phyloP scores from a whole-genome alignment of 92 coral and sea anemone genomes.

The Bergia sp. region DNA sequence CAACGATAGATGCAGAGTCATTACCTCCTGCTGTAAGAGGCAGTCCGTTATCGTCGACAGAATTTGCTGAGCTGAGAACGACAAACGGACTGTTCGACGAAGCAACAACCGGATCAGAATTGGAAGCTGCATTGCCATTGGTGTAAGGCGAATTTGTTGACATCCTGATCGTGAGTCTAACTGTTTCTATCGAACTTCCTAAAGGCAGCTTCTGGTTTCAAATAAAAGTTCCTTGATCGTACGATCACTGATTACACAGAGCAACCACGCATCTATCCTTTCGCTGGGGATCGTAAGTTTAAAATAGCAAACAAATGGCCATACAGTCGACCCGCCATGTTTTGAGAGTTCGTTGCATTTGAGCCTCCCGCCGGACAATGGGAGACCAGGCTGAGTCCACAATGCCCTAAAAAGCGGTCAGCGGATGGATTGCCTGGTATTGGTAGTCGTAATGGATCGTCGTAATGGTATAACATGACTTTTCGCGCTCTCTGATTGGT shows the following conservation, averaged over 20 bases:
- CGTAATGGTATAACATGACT: too few relatives aligned
- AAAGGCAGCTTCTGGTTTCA: neutral
- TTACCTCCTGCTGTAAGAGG: neutral
- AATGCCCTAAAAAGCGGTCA: too few relatives aligned
- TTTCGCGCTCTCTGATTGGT: too few relatives aligned
- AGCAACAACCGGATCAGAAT: slow-evolving; percentile 16
- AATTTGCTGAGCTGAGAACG: neutral
- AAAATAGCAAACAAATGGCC: neutral
- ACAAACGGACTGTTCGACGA: neutral
- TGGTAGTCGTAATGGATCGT: too few relatives aligned
- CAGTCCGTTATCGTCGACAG: neutral
- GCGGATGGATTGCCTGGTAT: too few relatives aligned
- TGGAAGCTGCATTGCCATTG: too few relatives aligned
- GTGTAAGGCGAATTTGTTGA: neutral
- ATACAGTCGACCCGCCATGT: slow-evolving; percentile 17
- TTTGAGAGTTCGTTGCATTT: slow-evolving; percentile 37
- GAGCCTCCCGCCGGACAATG: slow-evolving; percentile 48
- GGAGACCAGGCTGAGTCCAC: slow-evolving; percentile 22
- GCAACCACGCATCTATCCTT: neutral
- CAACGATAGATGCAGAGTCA: neutral
- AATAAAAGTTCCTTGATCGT: neutral
- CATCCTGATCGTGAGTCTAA: neutral
- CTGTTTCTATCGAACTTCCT: neutral
- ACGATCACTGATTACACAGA: neutral
- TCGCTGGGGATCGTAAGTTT: neutral